A percentile compares a stretch with the other conserved stretches of the same genome.
Evolutionary conservation across 1,140 invertebrate species (phyloP).

Genomic region (Atta cephalotes): DNA sequence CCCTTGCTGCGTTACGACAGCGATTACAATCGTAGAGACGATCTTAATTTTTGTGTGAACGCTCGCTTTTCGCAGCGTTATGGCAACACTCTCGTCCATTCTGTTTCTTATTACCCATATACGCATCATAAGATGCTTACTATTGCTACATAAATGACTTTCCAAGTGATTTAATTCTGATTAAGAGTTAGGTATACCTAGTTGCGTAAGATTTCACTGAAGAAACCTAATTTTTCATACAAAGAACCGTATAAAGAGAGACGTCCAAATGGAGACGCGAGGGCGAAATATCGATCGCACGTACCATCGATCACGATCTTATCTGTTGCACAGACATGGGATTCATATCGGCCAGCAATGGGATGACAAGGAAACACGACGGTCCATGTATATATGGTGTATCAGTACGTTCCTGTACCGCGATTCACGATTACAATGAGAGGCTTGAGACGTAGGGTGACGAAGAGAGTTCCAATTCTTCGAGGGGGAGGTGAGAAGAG

Average conservation of each 20-base stretch:
- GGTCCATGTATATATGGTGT: neutral
- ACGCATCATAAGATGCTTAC: neutral
- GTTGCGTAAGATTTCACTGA: conserved; percentile 22
- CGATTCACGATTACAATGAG: conserved; percentile 50
- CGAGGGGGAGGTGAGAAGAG: neutral
- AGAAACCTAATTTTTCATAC: conserved; percentile 34
- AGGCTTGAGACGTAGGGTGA: conserved; percentile 7
- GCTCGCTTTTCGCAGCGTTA: conserved; percentile 27
- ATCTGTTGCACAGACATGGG: conserved; percentile 50
- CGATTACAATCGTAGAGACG: conserved; percentile 49
- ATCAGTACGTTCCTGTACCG: conserved; percentile 9
- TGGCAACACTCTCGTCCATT: conserved; percentile 21
- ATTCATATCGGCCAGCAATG: conserved; percentile 33
- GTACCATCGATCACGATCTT: conserved; percentile 75
- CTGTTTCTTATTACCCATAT: too few relatives aligned
- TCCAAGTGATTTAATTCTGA: neutral
- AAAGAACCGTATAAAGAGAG: conserved; percentile 6
- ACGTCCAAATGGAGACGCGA: neutral
- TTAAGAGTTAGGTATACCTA: neutral
- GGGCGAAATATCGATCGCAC: conserved; percentile 68
- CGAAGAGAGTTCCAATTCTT: neutral
- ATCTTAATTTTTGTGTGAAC: conserved; percentile 43
- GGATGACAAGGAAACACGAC: conserved; percentile 58
- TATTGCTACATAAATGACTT: neutral
- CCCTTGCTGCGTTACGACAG: conserved; percentile 64